phyloP scores from a whole-genome alignment of 2,888 invertebrate genomes.

The Nemoura dubitans region DNA sequence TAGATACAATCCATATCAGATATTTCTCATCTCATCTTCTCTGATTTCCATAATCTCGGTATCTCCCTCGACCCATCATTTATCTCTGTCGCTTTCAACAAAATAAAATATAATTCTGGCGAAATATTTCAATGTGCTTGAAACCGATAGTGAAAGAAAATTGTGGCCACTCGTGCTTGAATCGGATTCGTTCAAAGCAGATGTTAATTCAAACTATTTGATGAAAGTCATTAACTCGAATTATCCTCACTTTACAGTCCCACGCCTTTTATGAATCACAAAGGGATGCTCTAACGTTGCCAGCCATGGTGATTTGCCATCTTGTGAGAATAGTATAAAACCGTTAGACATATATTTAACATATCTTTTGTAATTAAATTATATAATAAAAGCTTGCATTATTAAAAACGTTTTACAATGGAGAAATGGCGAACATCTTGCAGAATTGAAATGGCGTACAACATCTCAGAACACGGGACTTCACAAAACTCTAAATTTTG shows the following conservation, averaged over 20 bases:
- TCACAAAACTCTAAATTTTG: neutral
- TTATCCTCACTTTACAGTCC: neutral
- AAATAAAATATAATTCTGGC: neutral
- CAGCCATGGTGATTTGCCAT: neutral
- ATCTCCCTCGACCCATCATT: neutral
- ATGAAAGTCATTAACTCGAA: neutral
- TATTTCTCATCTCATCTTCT: constrained; percentile 21
- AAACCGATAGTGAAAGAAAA: neutral
- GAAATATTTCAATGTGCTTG: neutral
- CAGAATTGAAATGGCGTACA: neutral
- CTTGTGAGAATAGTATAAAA: neutral
- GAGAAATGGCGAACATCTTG: neutral
- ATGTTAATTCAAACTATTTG: constrained; percentile 7
- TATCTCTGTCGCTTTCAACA: neutral
- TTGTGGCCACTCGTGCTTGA: neutral
- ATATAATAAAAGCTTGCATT: neutral
- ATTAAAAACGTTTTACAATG: neutral
- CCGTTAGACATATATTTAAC: neutral
- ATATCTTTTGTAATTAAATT: neutral
- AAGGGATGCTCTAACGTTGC: neutral
- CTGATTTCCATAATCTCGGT: constrained; percentile 22
- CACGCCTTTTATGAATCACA: constrained; percentile 1
- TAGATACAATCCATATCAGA: constrained; percentile 30
- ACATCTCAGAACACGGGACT: neutral
- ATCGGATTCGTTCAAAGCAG: neutral